These are phyloP conservation scores for Scaptomyza montana DNA, from an alignment of 1,140 invertebrate species.

Conservation along the genomic window DNA sequence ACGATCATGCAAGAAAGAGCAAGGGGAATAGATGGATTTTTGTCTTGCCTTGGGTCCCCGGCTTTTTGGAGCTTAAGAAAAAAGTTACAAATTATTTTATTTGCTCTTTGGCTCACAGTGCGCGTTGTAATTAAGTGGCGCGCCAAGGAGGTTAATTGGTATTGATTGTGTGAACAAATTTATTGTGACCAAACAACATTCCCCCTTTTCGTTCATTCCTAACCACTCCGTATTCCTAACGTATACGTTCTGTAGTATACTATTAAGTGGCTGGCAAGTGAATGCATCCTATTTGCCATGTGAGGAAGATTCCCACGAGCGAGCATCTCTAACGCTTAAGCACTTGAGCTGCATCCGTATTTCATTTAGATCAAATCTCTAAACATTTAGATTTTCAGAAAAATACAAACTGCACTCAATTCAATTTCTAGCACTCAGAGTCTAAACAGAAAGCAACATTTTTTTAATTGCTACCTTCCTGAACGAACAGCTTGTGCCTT, in stretches of 20 bases:
- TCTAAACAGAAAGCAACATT: background rate
- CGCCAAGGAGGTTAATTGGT: constrained; percentile 67
- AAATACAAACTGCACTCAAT: constrained; percentile 16
- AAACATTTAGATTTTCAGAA: background rate
- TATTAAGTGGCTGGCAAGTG: constrained; percentile 44
- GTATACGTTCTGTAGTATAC: too few species aligned
- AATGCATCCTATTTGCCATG: constrained; percentile 34
- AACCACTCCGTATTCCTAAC: constrained; percentile 8
- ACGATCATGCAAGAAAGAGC: constrained; percentile 37
- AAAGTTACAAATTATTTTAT: constrained; percentile 66
- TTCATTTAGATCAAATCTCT: constrained; percentile 20
- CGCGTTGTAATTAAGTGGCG: constrained; percentile 48
- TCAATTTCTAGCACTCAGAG: background rate
- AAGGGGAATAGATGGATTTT: too few species aligned
- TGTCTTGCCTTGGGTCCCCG: constrained; percentile 13
- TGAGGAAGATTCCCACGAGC: constrained; percentile 40
- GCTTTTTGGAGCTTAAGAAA: constrained; percentile 36
- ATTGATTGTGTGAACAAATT: constrained; percentile 62
- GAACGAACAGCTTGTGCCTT: too few species aligned
- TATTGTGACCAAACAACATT: constrained; percentile 31
- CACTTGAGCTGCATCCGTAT: background rate
- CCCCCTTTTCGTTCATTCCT: background rate
- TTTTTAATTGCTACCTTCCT: constrained; percentile 6
- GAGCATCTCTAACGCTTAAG: constrained; percentile 7
- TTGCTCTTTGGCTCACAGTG: constrained; percentile 38